These are phyloP conservation scores for Leptinotarsa defecta DNA, from an alignment of 1,140 invertebrate species.

Conservation along the genomic window DNA sequence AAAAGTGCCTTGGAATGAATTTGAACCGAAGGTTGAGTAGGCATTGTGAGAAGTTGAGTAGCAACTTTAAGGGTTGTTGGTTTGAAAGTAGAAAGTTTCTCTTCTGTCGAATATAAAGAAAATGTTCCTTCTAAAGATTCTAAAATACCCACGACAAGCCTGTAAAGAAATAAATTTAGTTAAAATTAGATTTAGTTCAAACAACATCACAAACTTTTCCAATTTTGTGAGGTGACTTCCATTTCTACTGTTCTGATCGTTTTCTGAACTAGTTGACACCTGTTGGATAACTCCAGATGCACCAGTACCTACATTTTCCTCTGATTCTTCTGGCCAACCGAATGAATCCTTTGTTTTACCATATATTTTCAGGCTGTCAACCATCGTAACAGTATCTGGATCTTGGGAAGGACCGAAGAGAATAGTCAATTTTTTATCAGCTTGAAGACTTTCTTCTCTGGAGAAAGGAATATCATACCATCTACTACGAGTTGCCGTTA, in stretches of 20 bases:
- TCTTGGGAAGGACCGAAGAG: conserved; percentile 84
- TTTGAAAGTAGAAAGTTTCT: conserved; percentile 57
- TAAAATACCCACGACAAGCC: conserved; percentile 72
- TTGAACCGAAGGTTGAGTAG: conserved; percentile 79
- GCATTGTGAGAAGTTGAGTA: conserved; percentile 79
- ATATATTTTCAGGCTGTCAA: conserved; percentile 66
- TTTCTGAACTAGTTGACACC: conserved; percentile 19
- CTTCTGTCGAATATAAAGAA: conserved; percentile 56
- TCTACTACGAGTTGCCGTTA: conserved; percentile 75
- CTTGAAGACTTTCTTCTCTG: conserved; percentile 89
- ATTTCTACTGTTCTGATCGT: conserved; percentile 17
- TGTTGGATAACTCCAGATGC: conserved; percentile 14
- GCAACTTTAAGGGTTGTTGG: conserved; percentile 73
- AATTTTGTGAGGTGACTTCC: conserved; percentile 18
- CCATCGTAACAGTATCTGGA: conserved; percentile 42
- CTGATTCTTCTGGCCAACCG: conserved; percentile 95
- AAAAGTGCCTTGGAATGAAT: conserved; percentile 79
- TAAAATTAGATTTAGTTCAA: conserved; percentile 4
- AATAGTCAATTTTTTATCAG: conserved; percentile 90
- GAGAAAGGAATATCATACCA: conserved; percentile 97
- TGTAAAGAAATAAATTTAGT: conserved; percentile 45
- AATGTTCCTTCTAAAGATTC: conserved; percentile 77
- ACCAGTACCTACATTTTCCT: conserved; percentile 66
- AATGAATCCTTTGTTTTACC: conserved; percentile 95
- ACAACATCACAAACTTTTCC: conserved; percentile 17